Evolutionary conservation across 2,113 vertebrate species (phyloP).

Genomic region (Cochlearius cochlearius): DNA sequence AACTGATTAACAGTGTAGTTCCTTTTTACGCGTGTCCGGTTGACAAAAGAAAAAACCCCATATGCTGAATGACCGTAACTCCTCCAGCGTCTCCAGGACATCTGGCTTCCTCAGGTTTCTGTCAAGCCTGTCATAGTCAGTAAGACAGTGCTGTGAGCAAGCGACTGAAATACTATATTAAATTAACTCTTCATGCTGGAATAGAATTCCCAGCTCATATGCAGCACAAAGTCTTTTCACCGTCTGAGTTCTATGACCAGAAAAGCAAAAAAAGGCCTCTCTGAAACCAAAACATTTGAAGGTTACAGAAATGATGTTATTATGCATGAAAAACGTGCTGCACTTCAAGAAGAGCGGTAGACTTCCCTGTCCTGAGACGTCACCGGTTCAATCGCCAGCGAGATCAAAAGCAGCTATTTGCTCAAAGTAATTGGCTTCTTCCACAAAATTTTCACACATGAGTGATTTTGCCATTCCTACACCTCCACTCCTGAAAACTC

Average conservation of each 20-base stretch:
- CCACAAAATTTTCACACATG: not conserved
- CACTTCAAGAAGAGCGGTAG: not conserved
- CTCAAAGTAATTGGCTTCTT: slow-evolving; percentile 4
- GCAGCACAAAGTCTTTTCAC: not conserved
- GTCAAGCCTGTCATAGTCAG: not conserved
- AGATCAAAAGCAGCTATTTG: slow-evolving; percentile 37
- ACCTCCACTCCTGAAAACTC: not conserved
- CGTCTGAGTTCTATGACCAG: not conserved
- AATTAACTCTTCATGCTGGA: not conserved
- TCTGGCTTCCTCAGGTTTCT: not conserved
- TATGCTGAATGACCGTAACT: not conserved
- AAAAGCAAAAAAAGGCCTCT: not conserved
- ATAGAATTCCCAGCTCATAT: not conserved
- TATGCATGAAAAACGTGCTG: not conserved
- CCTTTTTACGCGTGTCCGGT: not conserved
- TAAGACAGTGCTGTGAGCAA: not conserved
- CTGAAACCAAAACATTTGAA: not conserved
- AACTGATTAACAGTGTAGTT: not conserved
- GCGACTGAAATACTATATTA: not conserved
- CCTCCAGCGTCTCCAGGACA: not conserved
- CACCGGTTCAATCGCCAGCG: not conserved
- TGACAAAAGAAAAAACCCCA: not conserved
- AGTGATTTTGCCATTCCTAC: not conserved
- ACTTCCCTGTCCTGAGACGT: not conserved
- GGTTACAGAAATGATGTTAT: not conserved